These are phyloP conservation scores for Plagodis pulveraria DNA, from an alignment of 2,888 invertebrate genomes.

Conservation along the genomic window DNA sequence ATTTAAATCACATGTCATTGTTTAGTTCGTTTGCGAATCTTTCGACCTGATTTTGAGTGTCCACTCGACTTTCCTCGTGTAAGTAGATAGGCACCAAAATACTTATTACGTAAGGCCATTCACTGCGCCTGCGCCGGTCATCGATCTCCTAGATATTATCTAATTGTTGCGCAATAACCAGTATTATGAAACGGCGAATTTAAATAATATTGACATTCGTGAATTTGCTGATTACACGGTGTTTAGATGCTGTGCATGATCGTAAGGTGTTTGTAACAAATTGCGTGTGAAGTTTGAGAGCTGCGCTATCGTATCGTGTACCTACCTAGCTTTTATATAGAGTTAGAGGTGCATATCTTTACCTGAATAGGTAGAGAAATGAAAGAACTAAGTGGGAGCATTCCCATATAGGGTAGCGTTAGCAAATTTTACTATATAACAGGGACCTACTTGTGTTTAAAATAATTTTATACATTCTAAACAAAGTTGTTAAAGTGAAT, in stretches of 20 bases:
- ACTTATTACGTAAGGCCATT: slow-evolving; percentile 60
- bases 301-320: background rate
- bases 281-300: slow-evolving; percentile 16
- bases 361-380: no score
- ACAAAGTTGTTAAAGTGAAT: no score
- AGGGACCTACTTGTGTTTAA: no score
- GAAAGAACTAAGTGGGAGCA: no score
- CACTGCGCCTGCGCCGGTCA: slow-evolving; percentile 53
- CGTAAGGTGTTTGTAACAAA: slow-evolving; percentile 15
- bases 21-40: slow-evolving; percentile 8
- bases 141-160: slow-evolving; percentile 68
- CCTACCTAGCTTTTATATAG: background rate
- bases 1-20: background rate
- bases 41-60: slow-evolving; percentile 29
- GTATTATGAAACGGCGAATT: slow-evolving; percentile 61
- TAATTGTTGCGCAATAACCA: slow-evolving; percentile 67
- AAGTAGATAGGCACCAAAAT: slow-evolving; percentile 53
- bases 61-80: slow-evolving; percentile 57
- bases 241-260: slow-evolving; percentile 17
- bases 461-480: no score
- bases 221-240: slow-evolving; percentile 28
- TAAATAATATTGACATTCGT: slow-evolving; percentile 57
- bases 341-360: background rate
- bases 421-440: no score
- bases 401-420: no score